Evolutionary conservation across 2,797 vertebrate genomes (phyloP).

Genomic region (Tokudaia muenninki): DNA sequence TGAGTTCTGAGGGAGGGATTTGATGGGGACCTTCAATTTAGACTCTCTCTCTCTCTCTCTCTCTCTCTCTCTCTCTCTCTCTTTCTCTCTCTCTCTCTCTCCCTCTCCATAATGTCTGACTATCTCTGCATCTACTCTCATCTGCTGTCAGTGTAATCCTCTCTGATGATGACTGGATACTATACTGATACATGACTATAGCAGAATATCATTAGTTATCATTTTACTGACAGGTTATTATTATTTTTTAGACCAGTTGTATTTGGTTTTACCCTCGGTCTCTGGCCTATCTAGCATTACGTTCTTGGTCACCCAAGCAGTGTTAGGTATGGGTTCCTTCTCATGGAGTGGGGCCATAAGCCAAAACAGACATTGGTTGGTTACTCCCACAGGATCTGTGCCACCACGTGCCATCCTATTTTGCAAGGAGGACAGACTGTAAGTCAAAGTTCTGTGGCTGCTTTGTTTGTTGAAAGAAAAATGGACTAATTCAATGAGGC

Average conservation of each 20-base stretch:
- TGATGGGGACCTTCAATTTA: background rate
- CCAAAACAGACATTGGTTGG: background rate
- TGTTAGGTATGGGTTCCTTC: background rate
- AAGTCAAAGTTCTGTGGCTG: background rate
- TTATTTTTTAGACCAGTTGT: background rate
- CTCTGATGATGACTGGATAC: background rate
- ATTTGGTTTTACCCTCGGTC: background rate
- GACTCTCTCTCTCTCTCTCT: background rate
- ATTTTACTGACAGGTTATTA: background rate
- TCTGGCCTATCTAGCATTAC: background rate
- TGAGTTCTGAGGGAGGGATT: background rate
- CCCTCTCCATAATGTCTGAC: background rate
- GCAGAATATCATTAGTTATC: background rate
- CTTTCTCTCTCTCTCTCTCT: no score
- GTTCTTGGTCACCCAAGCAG: background rate
- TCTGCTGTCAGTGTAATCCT: background rate
- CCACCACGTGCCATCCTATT: background rate
- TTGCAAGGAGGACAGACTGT: background rate
- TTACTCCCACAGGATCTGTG: background rate
- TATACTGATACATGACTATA: no score
- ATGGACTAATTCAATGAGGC: background rate
- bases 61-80: background rate
- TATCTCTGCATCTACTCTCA: background rate
- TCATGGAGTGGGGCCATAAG: background rate
- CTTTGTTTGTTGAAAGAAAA: constrained; percentile 38